Conservation (phyloP, 2,797 vertebrate genomes). For the Helarctos malayanus region DNA sequence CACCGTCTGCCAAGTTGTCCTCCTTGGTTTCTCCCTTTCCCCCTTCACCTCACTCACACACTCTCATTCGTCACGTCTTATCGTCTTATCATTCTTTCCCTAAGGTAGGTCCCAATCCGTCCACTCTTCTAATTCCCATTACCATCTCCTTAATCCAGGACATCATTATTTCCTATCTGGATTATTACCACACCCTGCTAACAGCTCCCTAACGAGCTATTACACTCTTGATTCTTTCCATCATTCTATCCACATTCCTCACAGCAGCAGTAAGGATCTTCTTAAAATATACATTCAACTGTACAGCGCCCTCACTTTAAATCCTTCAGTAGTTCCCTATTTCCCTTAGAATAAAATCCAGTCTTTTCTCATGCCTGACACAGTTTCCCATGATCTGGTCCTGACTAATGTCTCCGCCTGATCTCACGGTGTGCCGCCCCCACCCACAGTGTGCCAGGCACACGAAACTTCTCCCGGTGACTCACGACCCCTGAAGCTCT, state of each 20-base stretch:
- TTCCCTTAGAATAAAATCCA: conserved; percentile 24
- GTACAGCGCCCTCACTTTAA: not conserved
- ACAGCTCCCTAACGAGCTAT: not conserved
- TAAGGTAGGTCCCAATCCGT: not conserved
- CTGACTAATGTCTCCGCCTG: not conserved
- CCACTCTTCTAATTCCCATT: not conserved
- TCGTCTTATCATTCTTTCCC: not conserved
- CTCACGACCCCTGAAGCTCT: not conserved
- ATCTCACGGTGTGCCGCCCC: not conserved
- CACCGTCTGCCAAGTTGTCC: not conserved
- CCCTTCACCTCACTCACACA: not conserved
- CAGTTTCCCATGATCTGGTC: not conserved
- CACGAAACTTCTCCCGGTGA: accelerated
- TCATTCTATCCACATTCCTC: not conserved
- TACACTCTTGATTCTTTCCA: not conserved
- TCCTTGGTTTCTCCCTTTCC: not conserved
- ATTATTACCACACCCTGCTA: not conserved
- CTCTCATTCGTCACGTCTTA: not conserved
- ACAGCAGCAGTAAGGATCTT: not conserved
- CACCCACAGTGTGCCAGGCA: not conserved
- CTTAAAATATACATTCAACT: not conserved
- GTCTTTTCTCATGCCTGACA: not conserved
- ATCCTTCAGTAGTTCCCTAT: not conserved
- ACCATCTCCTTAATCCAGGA: not conserved
- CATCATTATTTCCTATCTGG: not conserved